A percentile compares a stretch with the other conserved stretches of the same genome.
Evolutionary conservation across 2,888 invertebrate genomes (phyloP).

Genomic region (Crioceris asparagi): DNA sequence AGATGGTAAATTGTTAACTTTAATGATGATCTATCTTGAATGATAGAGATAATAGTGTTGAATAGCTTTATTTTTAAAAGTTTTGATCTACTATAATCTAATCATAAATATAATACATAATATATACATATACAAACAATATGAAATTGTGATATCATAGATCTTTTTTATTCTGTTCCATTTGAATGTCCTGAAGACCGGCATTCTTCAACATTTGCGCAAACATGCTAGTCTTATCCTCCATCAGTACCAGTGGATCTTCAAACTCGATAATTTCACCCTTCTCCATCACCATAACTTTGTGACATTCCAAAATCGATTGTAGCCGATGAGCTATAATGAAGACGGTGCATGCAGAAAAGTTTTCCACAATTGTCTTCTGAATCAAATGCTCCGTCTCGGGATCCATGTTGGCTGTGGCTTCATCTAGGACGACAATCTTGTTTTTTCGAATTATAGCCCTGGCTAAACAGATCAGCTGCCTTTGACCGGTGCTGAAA

Average conservation of each 20-base stretch:
- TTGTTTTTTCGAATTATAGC: constrained; percentile 43
- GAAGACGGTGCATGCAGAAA: constrained; percentile 43
- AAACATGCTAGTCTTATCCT: constrained; percentile 22
- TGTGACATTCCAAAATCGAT: constrained; percentile 47
- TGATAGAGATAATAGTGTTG: too few relatives aligned
- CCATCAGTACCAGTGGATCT: constrained; percentile 21
- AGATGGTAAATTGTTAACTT: too few relatives aligned
- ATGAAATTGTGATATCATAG: too few relatives aligned
- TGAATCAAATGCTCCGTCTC: constrained; percentile 45
- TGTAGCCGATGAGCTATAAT: constrained; percentile 38
- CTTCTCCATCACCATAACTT: constrained; percentile 43
- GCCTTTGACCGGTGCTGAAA: constrained; percentile 39
- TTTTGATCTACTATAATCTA: too few relatives aligned
- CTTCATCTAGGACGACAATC: constrained; percentile 46
- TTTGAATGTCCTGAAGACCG: constrained; percentile 5
- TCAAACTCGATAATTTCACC: constrained; percentile 33
- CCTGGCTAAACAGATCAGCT: constrained; percentile 45
- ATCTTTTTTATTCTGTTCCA: too few relatives aligned
- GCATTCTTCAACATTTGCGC: constrained; percentile 18
- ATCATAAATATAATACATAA: too few relatives aligned
- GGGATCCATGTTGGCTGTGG: constrained; percentile 46
- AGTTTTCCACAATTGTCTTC: constrained; percentile 42
- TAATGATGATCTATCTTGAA: too few relatives aligned
- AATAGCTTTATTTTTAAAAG: too few relatives aligned
- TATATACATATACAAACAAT: too few relatives aligned